Evolutionary conservation across 2,888 invertebrate species (phyloP).

Genomic region (Schizaphis graminum): DNA sequence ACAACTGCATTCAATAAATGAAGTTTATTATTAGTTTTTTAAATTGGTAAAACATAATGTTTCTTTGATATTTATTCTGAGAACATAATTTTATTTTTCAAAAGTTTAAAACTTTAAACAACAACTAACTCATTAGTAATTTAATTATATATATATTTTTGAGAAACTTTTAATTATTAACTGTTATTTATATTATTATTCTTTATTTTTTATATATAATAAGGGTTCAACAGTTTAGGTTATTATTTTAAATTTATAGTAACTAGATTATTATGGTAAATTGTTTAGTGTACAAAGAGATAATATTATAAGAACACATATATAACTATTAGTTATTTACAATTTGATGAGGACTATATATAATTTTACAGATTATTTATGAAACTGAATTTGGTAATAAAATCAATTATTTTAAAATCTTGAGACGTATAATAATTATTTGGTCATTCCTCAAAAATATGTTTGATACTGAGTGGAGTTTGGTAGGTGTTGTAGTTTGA

Average conservation of each 20-base stretch:
- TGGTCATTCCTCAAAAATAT: background rate
- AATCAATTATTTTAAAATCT: background rate
- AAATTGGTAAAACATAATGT: background rate
- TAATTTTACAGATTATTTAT: background rate
- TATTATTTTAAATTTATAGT: background rate
- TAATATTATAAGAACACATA: background rate
- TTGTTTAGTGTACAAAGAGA: background rate
- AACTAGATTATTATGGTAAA: background rate
- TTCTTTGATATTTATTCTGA: background rate
- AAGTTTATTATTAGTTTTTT: background rate
- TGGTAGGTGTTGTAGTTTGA: background rate
- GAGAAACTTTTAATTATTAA: background rate
- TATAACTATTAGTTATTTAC: background rate
- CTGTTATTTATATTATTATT: background rate
- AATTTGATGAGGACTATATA: background rate
- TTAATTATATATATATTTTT: background rate
- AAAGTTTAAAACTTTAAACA: background rate
- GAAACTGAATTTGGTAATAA: background rate
- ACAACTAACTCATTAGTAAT: background rate
- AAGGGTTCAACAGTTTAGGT: background rate
- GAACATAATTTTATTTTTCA: background rate
- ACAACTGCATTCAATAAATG: background rate
- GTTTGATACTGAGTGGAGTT: background rate
- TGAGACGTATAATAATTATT: background rate
- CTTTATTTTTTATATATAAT: background rate